Conservation (phyloP, 1,140 invertebrate species). For the Drosophila erecta region DNA sequence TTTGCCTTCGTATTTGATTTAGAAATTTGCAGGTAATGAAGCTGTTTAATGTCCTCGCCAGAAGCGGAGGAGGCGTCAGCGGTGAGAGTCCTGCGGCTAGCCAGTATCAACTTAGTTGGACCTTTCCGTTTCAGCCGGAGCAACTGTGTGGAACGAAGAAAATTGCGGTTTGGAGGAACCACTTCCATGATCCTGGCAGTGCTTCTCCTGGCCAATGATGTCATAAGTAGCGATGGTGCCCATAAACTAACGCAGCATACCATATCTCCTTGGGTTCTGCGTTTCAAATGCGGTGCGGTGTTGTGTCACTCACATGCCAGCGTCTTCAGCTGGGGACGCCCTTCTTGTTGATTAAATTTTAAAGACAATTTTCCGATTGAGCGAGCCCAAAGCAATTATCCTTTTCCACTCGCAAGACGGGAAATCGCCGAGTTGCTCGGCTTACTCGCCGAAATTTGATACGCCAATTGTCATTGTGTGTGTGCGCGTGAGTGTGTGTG, state of each 20-base stretch:
- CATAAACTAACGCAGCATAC: slow-evolving; percentile 22
- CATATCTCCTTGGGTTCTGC: not conserved
- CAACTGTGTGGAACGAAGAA: not conserved
- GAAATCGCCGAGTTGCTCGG: not conserved
- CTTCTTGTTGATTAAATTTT: slow-evolving; percentile 51
- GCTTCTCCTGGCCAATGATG: slow-evolving; percentile 11
- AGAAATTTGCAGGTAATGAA: slow-evolving; percentile 54
- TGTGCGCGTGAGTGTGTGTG: not conserved
- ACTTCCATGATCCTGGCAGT: too few relatives aligned
- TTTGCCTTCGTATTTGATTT: slow-evolving; percentile 38
- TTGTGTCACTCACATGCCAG: not conserved
- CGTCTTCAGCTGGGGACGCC: too few relatives aligned
- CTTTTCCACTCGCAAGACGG: slow-evolving; percentile 11
- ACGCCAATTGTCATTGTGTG: slow-evolving; percentile 31
- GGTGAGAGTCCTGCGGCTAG: slow-evolving; percentile 10
- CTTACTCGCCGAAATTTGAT: slow-evolving; percentile 23
- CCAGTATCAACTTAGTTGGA: slow-evolving; percentile 28
- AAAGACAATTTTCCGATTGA: slow-evolving; percentile 60
- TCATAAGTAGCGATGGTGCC: slow-evolving; percentile 25
- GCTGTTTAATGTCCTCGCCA: slow-evolving; percentile 45
- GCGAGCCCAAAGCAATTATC: slow-evolving; percentile 47
- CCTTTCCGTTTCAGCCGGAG: not conserved
- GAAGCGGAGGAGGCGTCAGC: not conserved
- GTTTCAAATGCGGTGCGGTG: slow-evolving; percentile 19
- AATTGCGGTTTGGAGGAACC: slow-evolving; percentile 5